Conservation (phyloP, 2,888 invertebrate species). For the Dione vanillae region DNA sequence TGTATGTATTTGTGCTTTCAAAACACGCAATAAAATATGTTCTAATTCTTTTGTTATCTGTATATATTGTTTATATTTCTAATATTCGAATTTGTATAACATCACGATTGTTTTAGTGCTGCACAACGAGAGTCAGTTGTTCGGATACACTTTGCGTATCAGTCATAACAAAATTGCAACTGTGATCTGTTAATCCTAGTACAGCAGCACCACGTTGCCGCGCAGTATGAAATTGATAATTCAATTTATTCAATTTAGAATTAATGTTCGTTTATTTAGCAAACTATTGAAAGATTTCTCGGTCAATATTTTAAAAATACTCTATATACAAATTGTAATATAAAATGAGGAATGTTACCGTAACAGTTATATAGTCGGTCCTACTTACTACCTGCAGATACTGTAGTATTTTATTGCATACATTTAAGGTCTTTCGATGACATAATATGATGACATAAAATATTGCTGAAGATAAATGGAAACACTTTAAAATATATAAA, state of each 20-base stretch:
- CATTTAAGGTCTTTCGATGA: background rate
- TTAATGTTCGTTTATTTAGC: too few relatives aligned
- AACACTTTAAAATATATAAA: background rate
- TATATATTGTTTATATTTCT: too few relatives aligned
- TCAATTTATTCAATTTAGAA: too few relatives aligned
- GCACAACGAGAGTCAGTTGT: background rate
- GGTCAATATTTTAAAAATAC: background rate
- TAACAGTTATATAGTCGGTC: background rate
- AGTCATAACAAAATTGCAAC: background rate
- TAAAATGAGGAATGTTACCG: background rate
- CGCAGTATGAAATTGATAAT: too few relatives aligned
- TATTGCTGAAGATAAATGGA: conserved; percentile 15
- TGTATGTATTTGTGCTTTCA: too few relatives aligned
- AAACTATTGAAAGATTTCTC: too few relatives aligned
- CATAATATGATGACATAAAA: too few relatives aligned
- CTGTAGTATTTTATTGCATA: conserved; percentile 8
- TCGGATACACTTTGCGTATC: background rate
- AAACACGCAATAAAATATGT: too few relatives aligned
- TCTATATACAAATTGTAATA: background rate
- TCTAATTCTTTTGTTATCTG: too few relatives aligned
- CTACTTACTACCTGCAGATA: background rate
- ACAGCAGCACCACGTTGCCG: background rate
- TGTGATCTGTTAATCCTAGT: conserved; percentile 5
- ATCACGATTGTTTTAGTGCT: background rate
- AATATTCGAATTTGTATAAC: background rate